Base-by-base conservation (phyloP, 2,797 vertebrate species). In the Myotis pilosus region DNA sequence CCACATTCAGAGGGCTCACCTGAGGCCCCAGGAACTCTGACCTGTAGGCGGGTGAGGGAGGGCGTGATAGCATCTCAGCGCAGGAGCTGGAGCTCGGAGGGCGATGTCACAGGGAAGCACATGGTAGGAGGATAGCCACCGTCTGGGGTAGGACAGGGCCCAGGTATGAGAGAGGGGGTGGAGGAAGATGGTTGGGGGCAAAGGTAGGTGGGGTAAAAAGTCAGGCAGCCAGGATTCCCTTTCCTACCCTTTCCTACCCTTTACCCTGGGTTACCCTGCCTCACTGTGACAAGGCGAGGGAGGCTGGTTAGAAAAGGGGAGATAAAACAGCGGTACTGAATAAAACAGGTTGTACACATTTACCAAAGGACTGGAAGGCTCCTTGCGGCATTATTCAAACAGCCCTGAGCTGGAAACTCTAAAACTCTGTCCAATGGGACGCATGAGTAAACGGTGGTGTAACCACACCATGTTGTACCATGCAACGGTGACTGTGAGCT, bases 41-140 rank as follows among this genome's bases (percentile, higher is more conserved):
- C 7, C 68, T 49, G 53, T 17, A 44, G 60, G 28, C 20, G 8
- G 9, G 22, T 44, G 62, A 38, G 22, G 44, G 23, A 87, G 11
- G 64, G 9, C 1, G 4, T 3, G 1, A 16, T 30, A 30, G 19
- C 23, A 8, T 16, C 22, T 44, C 7, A 5, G 25, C 17, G 3
- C 17, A 60, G 44, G 36, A 66, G 15, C 8, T 41, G 19, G 38
- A 72, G 2, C 8, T 22, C 28, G 3, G 2, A 3, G 41, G 41
- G 11, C 0, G 7, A 10, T 2, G 5, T n/a, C 64, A 22, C 28
- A 55, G 36, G 62, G 19, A 80, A 22, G 10, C 15, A 33, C 23
- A 8, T 25, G 1, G 55, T 28, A n/a, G 41, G 78, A 83, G 68
- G 71, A 22, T 36, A 44, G 51, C 17, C 55, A 15, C 28, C 0